Conservation (phyloP, 2,888 invertebrate genomes). For the Himalopsyche tibetana region DNA sequence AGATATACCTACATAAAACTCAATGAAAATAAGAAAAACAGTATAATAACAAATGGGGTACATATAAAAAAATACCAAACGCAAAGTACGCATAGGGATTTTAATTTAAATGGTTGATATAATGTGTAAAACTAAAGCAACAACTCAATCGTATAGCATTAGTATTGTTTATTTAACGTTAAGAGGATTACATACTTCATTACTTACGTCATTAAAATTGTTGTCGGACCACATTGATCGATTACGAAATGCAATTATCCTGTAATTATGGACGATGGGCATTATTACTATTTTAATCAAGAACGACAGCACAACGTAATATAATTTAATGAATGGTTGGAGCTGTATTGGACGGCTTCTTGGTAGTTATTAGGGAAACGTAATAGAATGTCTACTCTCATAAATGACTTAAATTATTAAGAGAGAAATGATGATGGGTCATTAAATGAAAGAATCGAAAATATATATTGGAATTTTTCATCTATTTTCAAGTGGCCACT, state of each 20-base stretch:
- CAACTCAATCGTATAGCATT: too few species aligned
- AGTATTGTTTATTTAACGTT: too few species aligned
- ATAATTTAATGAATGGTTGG: not conserved
- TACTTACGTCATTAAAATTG: not conserved
- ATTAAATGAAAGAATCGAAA: not conserved
- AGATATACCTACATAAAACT: too few species aligned
- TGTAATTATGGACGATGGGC: not conserved
- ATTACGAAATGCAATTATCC: constrained; percentile 13
- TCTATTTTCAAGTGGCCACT: too few species aligned
- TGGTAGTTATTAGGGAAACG: not conserved
- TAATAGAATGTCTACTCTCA: not conserved
- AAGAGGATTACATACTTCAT: not conserved
- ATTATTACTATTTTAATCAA: not conserved
- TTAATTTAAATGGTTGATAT: too few species aligned
- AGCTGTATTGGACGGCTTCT: not conserved
- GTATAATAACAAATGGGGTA: too few species aligned
- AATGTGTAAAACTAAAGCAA: too few species aligned
- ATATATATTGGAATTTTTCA: too few species aligned
- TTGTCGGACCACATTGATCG: not conserved
- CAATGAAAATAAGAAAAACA: too few species aligned
- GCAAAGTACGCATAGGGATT: too few species aligned
- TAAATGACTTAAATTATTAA: not conserved
- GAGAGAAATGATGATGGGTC: not conserved
- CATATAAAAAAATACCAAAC: too few species aligned
- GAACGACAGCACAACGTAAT: constrained; percentile 15